Evolutionary conservation across 2,797 vertebrate species (phyloP).

Genomic region (Pseudopleuronectes americanus): DNA sequence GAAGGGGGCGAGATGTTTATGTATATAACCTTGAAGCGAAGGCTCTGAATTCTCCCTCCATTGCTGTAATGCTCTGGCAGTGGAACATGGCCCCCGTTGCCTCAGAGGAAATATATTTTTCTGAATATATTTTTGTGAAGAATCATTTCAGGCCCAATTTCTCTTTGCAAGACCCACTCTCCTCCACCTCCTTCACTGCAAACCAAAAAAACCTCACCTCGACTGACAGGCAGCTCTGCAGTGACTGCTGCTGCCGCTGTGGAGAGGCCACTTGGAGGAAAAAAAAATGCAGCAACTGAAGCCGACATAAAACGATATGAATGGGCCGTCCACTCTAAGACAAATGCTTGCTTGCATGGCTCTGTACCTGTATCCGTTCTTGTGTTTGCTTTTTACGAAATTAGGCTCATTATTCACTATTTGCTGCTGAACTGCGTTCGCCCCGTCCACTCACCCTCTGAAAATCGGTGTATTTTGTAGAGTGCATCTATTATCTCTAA

Average conservation of each 20-base stretch:
- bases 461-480: constrained; percentile 73
- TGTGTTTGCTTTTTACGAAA: constrained; percentile 62
- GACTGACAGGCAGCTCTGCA: constrained; percentile 6
- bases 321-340: constrained; percentile 29
- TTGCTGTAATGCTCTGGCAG: not conserved
- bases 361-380: constrained; percentile 60
- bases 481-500: constrained; percentile 79
- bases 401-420: constrained; percentile 69
- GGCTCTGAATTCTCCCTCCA: not conserved
- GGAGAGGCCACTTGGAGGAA: constrained; percentile 36
- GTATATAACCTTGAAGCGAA: not conserved
- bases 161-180: constrained; percentile 9
- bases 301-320: constrained; percentile 46
- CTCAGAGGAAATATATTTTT: constrained; percentile 4
- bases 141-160: constrained; percentile 15
- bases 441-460: constrained; percentile 57
- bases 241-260: constrained; percentile 8
- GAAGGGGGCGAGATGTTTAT: not conserved
- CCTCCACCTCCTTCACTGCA: not conserved
- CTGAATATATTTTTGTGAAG: not conserved
- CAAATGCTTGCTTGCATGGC: constrained; percentile 48
- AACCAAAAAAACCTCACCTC: not conserved
- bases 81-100: not conserved
- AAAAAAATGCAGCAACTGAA: constrained; percentile 21
- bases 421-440: constrained; percentile 54